A percentile compares a stretch with the other conserved stretches of the same genome.
Conservation (phyloP, 2,113 vertebrate genomes). For the Atlantisia rogersi region DNA sequence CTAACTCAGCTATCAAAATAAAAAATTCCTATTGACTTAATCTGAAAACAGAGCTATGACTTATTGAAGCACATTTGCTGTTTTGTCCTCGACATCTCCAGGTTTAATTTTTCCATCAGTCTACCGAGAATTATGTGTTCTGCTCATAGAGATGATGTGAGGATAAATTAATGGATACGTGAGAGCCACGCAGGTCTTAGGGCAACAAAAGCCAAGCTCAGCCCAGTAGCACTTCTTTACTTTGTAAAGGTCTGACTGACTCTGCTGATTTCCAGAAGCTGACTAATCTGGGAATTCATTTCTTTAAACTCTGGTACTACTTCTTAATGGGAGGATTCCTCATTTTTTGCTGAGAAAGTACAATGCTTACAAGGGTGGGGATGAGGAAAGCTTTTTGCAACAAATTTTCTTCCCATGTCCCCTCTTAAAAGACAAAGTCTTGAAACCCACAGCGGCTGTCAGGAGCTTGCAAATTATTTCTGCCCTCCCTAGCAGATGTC, state of each 20-base stretch:
- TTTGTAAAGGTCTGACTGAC: neutral
- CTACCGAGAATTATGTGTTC: neutral
- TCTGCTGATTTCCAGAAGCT: constrained; percentile 7
- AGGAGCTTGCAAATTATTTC: constrained; percentile 48
- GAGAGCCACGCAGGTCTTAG: neutral
- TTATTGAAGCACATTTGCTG: neutral
- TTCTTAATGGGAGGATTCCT: constrained; percentile 46
- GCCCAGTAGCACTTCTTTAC: neutral
- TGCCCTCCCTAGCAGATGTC: constrained; percentile 50
- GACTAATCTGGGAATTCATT: constrained; percentile 21
- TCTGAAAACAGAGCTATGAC: neutral
- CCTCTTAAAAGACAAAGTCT: constrained; percentile 17
- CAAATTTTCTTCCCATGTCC: neutral
- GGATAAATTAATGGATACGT: neutral
- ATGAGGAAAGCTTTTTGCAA: neutral
- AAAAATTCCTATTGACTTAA: neutral
- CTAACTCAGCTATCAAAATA: neutral
- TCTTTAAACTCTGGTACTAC: constrained; percentile 31
- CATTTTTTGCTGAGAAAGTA: constrained; percentile 36
- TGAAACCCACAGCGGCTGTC: constrained; percentile 26
- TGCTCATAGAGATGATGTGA: neutral
- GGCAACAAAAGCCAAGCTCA: neutral
- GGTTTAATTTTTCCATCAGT: neutral
- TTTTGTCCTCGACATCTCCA: neutral
- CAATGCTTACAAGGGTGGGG: neutral